Evolutionary conservation across 2,797 vertebrate species (phyloP).

Genomic region (Lepidocolaptes lacrymiger): DNA sequence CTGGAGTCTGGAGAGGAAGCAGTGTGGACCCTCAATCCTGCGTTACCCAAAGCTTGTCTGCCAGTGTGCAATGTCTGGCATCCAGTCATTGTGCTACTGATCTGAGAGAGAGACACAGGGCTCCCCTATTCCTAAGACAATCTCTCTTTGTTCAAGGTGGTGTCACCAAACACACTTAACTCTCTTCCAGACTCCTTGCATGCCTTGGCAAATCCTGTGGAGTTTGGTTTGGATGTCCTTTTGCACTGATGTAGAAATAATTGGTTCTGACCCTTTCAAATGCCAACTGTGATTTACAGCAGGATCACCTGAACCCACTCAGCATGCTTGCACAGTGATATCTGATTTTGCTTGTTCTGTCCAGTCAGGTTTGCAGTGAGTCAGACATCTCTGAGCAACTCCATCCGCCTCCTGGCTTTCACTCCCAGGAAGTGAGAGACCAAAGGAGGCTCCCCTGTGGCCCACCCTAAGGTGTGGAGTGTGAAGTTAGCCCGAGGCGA

Average conservation of each 20-base stretch:
- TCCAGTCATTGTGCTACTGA: background rate
- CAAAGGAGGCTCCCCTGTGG: background rate
- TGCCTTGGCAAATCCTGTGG: background rate
- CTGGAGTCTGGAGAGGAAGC: background rate
- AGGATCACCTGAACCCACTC: slow-evolving; percentile 23
- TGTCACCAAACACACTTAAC: background rate
- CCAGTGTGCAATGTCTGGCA: rapidly evolving
- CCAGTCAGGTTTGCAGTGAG: background rate
- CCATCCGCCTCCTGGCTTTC: slow-evolving; percentile 8
- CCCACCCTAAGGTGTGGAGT: background rate
- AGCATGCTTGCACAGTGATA: background rate
- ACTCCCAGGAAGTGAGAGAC: slow-evolving; percentile 30
- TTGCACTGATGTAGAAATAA: background rate
- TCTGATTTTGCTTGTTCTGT: slow-evolving; percentile 41
- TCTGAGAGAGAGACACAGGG: background rate
- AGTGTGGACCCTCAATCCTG: background rate
- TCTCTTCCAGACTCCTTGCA: background rate
- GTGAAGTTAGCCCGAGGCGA: background rate
- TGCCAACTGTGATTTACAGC: background rate
- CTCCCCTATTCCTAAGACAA: background rate
- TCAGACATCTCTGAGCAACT: slow-evolving; percentile 34
- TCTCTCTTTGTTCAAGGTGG: background rate
- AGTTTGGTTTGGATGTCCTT: background rate
- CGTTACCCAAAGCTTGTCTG: background rate
- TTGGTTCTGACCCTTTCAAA: background rate